phyloP scores from a whole-genome alignment of 2,797 vertebrate genomes.

The Clarias platycephalus region DNA sequence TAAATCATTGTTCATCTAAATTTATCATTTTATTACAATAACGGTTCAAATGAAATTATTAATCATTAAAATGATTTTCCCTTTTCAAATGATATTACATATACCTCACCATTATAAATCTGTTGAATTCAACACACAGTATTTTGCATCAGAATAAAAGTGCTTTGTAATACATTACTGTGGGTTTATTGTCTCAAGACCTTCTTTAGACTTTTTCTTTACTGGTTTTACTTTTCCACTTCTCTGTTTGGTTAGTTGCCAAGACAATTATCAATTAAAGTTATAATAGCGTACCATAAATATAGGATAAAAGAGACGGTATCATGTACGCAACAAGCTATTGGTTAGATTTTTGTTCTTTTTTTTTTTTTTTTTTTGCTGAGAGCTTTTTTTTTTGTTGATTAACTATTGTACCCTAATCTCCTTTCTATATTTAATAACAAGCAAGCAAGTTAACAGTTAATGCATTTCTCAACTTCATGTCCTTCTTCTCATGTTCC shows the following conservation, averaged over 20 bases:
- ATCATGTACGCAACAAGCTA: neutral
- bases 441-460: neutral
- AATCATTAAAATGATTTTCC: neutral
- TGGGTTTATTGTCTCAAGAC: neutral
- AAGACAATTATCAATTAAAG: neutral
- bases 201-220: neutral
- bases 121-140: constrained; percentile 2
- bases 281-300: neutral
- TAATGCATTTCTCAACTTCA: neutral
- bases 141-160: constrained; percentile 29
- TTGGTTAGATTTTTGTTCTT: neutral
- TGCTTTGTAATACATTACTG: constrained; percentile 7
- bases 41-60: neutral
- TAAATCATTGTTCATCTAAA: neutral
- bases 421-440: neutral
- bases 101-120: neutral
- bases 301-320: no score
- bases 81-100: neutral
- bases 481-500: neutral
- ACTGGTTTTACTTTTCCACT: neutral
- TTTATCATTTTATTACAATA: neutral
- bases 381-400: neutral
- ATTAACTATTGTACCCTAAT: neutral
- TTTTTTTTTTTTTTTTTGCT: no score
- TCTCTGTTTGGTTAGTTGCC: neutral